Evolutionary conservation across 2,113 vertebrate species (phyloP).

Genomic region (Gambusia affinis): DNA sequence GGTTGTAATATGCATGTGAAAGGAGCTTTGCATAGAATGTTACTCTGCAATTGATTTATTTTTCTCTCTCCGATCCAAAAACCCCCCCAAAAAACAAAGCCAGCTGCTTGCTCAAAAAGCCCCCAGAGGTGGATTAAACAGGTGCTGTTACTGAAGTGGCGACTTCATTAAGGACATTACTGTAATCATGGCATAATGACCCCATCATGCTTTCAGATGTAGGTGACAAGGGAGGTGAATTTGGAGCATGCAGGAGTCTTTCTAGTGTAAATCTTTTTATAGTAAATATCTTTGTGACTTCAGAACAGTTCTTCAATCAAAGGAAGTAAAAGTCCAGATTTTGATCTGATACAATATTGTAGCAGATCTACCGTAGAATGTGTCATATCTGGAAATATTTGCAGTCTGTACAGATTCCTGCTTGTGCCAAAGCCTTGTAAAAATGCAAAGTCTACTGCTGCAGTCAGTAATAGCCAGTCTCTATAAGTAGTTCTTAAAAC

Average conservation of each 20-base stretch:
- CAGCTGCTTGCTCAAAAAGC: constrained; percentile 23
- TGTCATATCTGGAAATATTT: no score
- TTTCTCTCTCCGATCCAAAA: constrained; percentile 31
- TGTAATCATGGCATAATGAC: constrained; percentile 58
- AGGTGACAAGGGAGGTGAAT: constrained; percentile 11
- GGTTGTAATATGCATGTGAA: constrained; percentile 69
- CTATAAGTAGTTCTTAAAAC: no score
- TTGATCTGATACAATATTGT: no score
- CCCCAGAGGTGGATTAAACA: constrained; percentile 37
- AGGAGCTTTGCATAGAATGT: constrained; percentile 76
- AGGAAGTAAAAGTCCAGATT: not conserved
- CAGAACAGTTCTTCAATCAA: constrained; percentile 45
- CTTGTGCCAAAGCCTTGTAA: no score
- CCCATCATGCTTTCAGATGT: constrained; percentile 33
- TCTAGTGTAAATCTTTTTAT: constrained; percentile 37
- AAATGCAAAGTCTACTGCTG: no score
- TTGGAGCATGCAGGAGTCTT: constrained; percentile 8
- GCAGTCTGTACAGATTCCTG: no score
- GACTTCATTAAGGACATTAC: constrained; percentile 39
- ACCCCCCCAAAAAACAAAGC: constrained; percentile 25
- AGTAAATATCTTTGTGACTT: constrained; percentile 51
- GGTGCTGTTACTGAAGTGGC: constrained; percentile 29
- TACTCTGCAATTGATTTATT: constrained; percentile 69
- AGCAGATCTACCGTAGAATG: no score
- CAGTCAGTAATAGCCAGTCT: no score